Base-by-base conservation (phyloP, 1,140 invertebrate species). In the Pogonomyrmex barbatus region DNA sequence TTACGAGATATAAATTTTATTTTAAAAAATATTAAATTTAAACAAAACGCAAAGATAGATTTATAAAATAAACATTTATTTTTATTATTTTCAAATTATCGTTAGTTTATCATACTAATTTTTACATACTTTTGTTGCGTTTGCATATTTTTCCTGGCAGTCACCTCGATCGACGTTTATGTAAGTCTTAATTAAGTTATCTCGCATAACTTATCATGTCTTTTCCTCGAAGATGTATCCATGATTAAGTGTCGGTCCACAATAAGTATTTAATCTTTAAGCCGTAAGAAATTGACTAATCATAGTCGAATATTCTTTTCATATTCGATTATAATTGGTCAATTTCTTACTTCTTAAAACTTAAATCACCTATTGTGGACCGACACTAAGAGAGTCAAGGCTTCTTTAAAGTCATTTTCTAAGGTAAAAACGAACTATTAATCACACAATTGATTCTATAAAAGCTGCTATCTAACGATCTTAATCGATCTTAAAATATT, bases 401-500 rank as follows among this genome's bases (percentile, higher is more conserved):
- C n/a, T 84, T 56, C 52, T 36, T 2, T 30, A 33, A 75, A 75
- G 30, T 14, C 12, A 1, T 2, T 63, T 52, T 14, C 2, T 39
- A 82, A 45, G 24, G 12, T 33, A n/a, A 68, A 52, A 79, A 63
- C 33, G 4, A 8, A 30, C 10, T 36, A n/a, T 33, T 39, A 68
- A 89, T 17, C 63, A 50, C 12, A 63, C 85, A 81, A 85, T 90
- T 89, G 79, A 54, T 39, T 63, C 52, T 33, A 45, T 68, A 78
- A 81, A 81, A 79, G 14, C 65, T 0, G 50, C 50, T 36, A 6
- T 4, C 65, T 67, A 54, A 65, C 82, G 58, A 39, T 54, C 4
- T 52, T 70, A 77, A 88, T 87, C 63, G 58, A 10, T 45, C 30
- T 6, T 76, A 33, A 75, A 88, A 88, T 62, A 24, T 50, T 76